A percentile compares a stretch with the other conserved stretches of the same genome.
Conservation (phyloP, 2,888 invertebrate species). For the Serripes groenlandicus region DNA sequence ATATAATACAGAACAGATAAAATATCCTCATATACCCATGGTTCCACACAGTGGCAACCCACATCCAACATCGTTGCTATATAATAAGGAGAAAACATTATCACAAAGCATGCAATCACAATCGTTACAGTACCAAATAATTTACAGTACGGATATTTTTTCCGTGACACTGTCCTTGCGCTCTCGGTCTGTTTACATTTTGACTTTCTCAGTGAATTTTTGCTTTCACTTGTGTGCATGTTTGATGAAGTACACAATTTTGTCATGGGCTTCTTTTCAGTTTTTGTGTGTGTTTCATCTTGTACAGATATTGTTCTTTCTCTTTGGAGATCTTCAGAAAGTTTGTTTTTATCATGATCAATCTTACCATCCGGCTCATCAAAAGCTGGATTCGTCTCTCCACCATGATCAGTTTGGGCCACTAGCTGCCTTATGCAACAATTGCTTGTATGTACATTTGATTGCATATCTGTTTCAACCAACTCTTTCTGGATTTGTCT, state of each 20-base stretch:
- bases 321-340: neutral
- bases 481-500: neutral
- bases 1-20: conserved; percentile 70
- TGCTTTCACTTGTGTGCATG: neutral
- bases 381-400: neutral
- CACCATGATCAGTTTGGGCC: no score
- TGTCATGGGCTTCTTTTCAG: neutral
- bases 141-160: conserved; percentile 57
- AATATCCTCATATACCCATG: conserved; percentile 74
- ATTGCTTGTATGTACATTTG: no score
- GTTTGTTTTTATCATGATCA: no score
- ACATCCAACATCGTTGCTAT: conserved; percentile 67
- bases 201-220: neutral
- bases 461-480: no score
- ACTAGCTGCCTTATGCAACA: no score
- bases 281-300: neutral
- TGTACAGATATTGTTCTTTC: neutral
- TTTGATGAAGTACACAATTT: neutral
- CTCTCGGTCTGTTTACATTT: conserved; percentile 27
- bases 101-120: conserved; percentile 68
- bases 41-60: conserved; percentile 67
- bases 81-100: conserved; percentile 76
- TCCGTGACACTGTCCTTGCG: conserved; percentile 26
- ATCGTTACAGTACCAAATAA: conserved; percentile 73
- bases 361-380: no score